These are phyloP conservation scores for Cryptotermes secundus DNA, from an alignment of 1,140 invertebrate genomes.

Conservation along the genomic window DNA sequence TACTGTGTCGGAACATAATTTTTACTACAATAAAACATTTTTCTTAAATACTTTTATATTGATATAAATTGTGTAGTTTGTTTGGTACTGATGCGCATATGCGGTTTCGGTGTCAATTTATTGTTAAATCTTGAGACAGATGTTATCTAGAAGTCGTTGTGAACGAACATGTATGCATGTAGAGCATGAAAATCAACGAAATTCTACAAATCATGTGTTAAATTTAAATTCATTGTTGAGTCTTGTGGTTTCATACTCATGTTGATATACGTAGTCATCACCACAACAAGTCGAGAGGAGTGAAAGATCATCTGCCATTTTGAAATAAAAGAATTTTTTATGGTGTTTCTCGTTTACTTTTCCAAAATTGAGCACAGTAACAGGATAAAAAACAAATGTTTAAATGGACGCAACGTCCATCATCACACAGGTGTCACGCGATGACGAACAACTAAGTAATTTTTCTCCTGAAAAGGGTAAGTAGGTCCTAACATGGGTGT, in stretches of 20 bases:
- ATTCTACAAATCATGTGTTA: neutral
- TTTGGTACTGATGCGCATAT: neutral
- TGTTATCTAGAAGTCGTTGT: neutral
- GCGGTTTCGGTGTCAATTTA: neutral
- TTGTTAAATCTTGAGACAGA: neutral
- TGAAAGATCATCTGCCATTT: slow-evolving; percentile 39
- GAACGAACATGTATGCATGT: neutral
- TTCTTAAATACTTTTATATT: no score
- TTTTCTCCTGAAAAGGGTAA: slow-evolving; percentile 90
- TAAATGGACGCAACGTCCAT: slow-evolving; percentile 98
- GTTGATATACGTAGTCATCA: slow-evolving; percentile 17
- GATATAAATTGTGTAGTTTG: no score
- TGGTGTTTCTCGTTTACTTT: slow-evolving; percentile 35
- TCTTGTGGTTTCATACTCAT: neutral
- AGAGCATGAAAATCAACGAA: neutral
- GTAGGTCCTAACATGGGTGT: slow-evolving; percentile 44
- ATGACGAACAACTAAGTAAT: slow-evolving; percentile 93
- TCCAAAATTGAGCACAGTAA: slow-evolving; percentile 35
- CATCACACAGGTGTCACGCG: slow-evolving; percentile 94
- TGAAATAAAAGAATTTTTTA: slow-evolving; percentile 38
- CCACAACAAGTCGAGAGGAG: slow-evolving; percentile 34
- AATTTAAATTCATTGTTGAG: neutral
- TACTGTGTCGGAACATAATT: no score
- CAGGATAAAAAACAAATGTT: slow-evolving; percentile 63
- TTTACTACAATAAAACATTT: no score